A percentile compares a stretch with the other conserved stretches of the same genome.
These are phyloP conservation scores for Emydocephalus ijimae DNA, from an alignment of 2,113 vertebrate genomes.

Conservation along the genomic window DNA sequence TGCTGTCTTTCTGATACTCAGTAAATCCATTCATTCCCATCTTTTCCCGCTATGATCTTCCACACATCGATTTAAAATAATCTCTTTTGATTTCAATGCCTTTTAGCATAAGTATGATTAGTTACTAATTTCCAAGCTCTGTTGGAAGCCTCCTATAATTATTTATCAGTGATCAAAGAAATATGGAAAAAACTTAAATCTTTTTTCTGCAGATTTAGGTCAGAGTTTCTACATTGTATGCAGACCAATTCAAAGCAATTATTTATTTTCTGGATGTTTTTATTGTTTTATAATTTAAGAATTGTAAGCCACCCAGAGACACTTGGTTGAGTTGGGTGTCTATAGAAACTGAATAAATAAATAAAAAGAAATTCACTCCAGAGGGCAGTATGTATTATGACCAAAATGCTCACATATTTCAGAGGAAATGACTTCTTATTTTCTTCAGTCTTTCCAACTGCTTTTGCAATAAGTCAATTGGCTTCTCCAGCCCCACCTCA, in stretches of 20 bases:
- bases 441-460: background rate
- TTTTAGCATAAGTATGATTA: background rate
- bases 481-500: background rate
- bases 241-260: background rate
- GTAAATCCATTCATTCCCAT: background rate
- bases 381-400: background rate
- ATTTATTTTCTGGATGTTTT: background rate
- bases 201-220: background rate
- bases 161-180: background rate
- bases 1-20: background rate
- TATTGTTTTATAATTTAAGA: background rate
- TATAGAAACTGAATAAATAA: background rate
- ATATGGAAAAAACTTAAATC: background rate
- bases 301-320: background rate
- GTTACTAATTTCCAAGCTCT: background rate
- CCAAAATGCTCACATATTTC: background rate
- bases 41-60: background rate
- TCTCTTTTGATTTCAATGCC: background rate
- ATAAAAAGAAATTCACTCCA: slow-evolving; percentile 2
- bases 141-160: background rate
- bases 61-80: background rate
- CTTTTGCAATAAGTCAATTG: background rate
- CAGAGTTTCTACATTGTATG: background rate
- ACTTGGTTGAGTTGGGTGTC: background rate
- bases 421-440: slow-evolving; percentile 7